Base-by-base conservation (phyloP, 2,888 invertebrate species). In the Scaptomyza flava region DNA sequence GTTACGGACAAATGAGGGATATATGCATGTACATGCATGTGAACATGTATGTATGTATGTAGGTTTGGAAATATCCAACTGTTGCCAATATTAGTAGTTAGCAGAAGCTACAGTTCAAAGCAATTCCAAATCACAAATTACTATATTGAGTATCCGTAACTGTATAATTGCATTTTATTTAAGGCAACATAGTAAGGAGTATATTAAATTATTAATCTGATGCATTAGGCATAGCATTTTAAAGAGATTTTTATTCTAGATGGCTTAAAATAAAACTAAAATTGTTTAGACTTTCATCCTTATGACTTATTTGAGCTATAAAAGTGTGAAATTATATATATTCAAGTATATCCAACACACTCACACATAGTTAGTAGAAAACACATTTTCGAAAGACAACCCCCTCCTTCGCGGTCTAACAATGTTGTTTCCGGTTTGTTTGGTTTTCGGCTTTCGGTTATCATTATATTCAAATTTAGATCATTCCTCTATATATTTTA, bases 381-480 rank as follows among this genome's bases (percentile, higher is more conserved):
- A 17, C 17, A 17, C 17, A 17, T 23, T 23, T 23, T 23, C 23
- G 23, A 23, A 0, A 23, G 4, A 23, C 6, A 3, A 20, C 8
- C 2, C 23, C 1, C 17, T 11, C 1, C 17, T 17, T 17, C 63
- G 20, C 31, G 48, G 42, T 36, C 50, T 6, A 5, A 3, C 54
- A 41, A 41, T 7, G 41, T 41, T 61, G 57, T 33, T 33, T 33
- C 8, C 11, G 11, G 8, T n/a, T 17, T 36, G 43, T 52, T 57
- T 48, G 57, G 61, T 63, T 68, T 63, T 66, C 27, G 38, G 61
- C 66, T 77, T 62, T 62, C 67, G 47, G 68, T 76, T 82, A 86
- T 81, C 81, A 82, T 86, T 82, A 86, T 82, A 83, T 83, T 73
- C 68, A 86, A 77, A 83, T 83, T 83, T 87, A 74, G 81, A 83